These are phyloP conservation scores for Diplodus sargus DNA, from an alignment of 2,797 vertebrate genomes.

Conservation along the genomic window DNA sequence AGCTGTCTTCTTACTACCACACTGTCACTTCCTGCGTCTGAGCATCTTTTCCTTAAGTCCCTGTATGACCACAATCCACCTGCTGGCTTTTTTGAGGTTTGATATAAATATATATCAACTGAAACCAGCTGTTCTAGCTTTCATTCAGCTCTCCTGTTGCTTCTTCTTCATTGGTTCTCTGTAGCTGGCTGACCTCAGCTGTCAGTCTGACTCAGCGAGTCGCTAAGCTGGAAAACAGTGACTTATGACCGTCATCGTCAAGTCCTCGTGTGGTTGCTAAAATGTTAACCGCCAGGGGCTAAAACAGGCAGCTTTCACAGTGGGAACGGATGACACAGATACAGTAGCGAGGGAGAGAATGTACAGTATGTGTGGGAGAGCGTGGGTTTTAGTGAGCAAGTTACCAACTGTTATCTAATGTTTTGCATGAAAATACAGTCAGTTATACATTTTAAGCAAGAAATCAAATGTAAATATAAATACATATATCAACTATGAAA, in stretches of 20 bases:
- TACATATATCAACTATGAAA: not conserved
- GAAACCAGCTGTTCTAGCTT: constrained; percentile 22
- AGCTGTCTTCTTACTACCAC: not conserved
- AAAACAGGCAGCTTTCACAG: constrained; percentile 5
- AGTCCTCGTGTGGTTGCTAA: not conserved
- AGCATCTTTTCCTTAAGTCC: not conserved
- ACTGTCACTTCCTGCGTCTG: not conserved
- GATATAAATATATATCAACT: constrained; percentile 8
- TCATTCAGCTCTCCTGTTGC: constrained; percentile 10
- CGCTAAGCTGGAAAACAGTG: constrained; percentile 19
- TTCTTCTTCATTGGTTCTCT: constrained; percentile 13
- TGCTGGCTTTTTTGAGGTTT: constrained; percentile 2
- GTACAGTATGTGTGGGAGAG: not conserved
- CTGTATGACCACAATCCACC: not conserved
- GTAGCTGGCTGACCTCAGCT: constrained; percentile 18
- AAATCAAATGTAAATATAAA: not conserved
- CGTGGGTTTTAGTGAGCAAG: not conserved
- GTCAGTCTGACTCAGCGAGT: constrained; percentile 13
- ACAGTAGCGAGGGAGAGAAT: not conserved
- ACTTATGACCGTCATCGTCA: constrained; percentile 6
- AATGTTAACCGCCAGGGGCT: not conserved
- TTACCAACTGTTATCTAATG: not conserved
- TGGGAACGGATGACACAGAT: constrained; percentile 3
- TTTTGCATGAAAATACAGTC: too few species aligned
- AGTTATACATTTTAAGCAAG: too few species aligned